phyloP scores from a whole-genome alignment of 2,113 vertebrate genomes.

The Mormyrus lacerda region DNA sequence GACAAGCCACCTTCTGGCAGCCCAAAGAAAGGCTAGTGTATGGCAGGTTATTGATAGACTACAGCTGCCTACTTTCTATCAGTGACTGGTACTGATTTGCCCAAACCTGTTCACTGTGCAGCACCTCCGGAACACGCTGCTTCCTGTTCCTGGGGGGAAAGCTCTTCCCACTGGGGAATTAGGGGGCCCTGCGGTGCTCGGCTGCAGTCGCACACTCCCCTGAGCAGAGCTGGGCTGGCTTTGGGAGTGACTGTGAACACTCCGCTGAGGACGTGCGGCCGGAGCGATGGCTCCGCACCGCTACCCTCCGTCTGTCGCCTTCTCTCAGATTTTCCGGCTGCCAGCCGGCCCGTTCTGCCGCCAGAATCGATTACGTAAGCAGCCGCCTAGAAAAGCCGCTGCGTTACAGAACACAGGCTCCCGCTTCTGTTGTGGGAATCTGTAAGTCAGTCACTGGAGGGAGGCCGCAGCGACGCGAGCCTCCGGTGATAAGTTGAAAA shows the following conservation, averaged over 20 bases:
- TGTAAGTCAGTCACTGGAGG: background rate
- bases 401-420: background rate
- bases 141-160: constrained; percentile 25
- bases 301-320: background rate
- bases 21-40: constrained; percentile 57
- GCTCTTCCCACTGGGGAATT: background rate
- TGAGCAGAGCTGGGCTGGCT: background rate
- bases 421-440: background rate
- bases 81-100: constrained; percentile 62
- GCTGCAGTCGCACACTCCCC: background rate
- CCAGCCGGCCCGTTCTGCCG: background rate
- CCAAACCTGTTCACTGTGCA: constrained; percentile 41
- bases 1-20: constrained; percentile 51
- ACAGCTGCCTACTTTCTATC: constrained; percentile 56
- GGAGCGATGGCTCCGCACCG: background rate
- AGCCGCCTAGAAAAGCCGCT: background rate
- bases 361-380: background rate
- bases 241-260: background rate
- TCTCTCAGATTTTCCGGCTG: background rate
- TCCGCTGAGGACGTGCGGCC: background rate
- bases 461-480: background rate
- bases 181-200: background rate
- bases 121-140: constrained; percentile 19
- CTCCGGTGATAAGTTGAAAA: background rate
- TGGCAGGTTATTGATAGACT: constrained; percentile 56